Evolutionary conservation across 2,113 vertebrate species (phyloP).

Genomic region (Boulengerochromis microlepis): DNA sequence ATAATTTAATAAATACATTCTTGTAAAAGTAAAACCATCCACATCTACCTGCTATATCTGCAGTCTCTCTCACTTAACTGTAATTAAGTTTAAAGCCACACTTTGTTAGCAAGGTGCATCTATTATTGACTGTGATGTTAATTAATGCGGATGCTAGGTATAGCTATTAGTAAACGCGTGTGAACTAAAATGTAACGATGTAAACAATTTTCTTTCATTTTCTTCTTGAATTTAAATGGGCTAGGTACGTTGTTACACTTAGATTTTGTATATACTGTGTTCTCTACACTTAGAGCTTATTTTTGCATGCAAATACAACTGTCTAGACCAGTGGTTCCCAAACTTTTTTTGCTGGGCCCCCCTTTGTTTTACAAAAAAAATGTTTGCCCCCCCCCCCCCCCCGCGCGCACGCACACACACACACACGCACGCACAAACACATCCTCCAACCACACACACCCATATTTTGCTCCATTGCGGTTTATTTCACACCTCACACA

Average conservation of each 20-base stretch:
- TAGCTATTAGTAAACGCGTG: too few relatives aligned
- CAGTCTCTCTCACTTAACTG: not conserved
- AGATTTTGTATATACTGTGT: not conserved
- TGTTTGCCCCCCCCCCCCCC: too few relatives aligned
- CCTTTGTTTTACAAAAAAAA: too few relatives aligned
- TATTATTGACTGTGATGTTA: not conserved
- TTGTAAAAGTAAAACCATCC: not conserved
- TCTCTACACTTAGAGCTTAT: not conserved
- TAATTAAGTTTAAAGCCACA: not conserved
- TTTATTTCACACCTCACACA: too few relatives aligned
- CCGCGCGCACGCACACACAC: too few relatives aligned
- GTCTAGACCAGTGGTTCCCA: too few relatives aligned
- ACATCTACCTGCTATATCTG: not conserved
- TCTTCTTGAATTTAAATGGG: not conserved
- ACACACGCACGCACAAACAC: too few relatives aligned
- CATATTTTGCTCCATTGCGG: too few relatives aligned
- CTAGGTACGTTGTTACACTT: not conserved
- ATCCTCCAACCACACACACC: too few relatives aligned
- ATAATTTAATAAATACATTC: not conserved
- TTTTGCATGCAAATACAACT: not conserved
- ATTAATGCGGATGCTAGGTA: not conserved
- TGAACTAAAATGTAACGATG: not conserved
- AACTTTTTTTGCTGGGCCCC: too few relatives aligned
- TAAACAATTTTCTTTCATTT: not conserved
- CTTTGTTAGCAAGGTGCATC: not conserved